These are phyloP conservation scores for Anguilla megastoma DNA, from an alignment of 2,797 vertebrate species.

Conservation along the genomic window DNA sequence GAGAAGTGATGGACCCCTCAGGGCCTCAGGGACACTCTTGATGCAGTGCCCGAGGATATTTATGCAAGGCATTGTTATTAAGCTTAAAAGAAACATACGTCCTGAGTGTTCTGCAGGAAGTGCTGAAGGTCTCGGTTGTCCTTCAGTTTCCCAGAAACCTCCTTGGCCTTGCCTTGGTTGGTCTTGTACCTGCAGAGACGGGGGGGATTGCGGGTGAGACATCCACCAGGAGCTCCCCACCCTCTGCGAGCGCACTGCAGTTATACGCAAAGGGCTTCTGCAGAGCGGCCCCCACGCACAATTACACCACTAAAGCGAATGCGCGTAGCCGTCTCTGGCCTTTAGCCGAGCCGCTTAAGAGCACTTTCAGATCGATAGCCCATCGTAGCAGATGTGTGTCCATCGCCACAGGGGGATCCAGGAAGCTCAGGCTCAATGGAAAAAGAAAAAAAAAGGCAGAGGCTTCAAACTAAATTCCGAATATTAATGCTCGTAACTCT, in stretches of 20 bases:
- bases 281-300: slow-evolving; percentile 20
- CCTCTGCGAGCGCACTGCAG: slow-evolving; percentile 21
- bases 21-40: neutral
- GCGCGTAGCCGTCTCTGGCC: slow-evolving; percentile 38
- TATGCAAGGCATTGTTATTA: slow-evolving; percentile 24
- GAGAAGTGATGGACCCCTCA: neutral
- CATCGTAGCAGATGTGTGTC: slow-evolving; percentile 65
- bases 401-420: slow-evolving; percentile 46
- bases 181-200: slow-evolving; percentile 71
- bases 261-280: neutral
- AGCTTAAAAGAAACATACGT: slow-evolving; percentile 73
- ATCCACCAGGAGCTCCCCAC: slow-evolving; percentile 23
- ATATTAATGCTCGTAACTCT: slow-evolving; percentile 55
- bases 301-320: slow-evolving; percentile 27
- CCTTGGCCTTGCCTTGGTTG: slow-evolving; percentile 75
- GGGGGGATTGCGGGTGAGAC: slow-evolving; percentile 28
- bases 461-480: slow-evolving; percentile 49
- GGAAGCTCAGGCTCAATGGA: slow-evolving; percentile 61
- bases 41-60: neutral
- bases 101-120: slow-evolving; percentile 92
- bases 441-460: slow-evolving; percentile 38
- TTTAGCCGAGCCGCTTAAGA: slow-evolving; percentile 39
- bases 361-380: slow-evolving; percentile 72
- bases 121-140: slow-evolving; percentile 90
- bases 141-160: slow-evolving; percentile 76